Evolutionary conservation across 2,888 invertebrate genomes (phyloP).

Genomic region (Latrodectus hesperus): DNA sequence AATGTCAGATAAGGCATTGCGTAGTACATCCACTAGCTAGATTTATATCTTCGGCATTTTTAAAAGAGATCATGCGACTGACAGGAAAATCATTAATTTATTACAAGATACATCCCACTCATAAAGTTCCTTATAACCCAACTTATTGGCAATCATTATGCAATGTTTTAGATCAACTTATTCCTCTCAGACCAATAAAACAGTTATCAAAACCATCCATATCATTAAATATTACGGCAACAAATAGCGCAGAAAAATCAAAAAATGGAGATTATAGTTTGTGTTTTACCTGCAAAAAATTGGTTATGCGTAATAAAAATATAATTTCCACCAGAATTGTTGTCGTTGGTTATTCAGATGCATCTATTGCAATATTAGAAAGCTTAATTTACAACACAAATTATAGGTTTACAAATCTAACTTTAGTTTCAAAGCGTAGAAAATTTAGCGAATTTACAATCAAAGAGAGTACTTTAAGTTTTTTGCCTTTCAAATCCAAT

Average conservation of each 20-base stretch:
- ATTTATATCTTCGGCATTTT: constrained; percentile 19
- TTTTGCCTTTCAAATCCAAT: constrained; percentile 14
- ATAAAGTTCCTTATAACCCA: constrained; percentile 21
- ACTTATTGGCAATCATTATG: constrained; percentile 54
- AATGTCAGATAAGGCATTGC: constrained; percentile 43
- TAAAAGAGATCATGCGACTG: constrained; percentile 42
- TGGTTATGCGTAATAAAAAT: constrained; percentile 15
- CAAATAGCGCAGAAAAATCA: not conserved
- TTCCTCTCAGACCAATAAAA: constrained; percentile 21
- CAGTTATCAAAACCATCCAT: not conserved
- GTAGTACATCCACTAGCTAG: constrained; percentile 46
- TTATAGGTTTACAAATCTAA: constrained; percentile 48
- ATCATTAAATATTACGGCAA: not conserved
- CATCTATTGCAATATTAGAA: constrained; percentile 41
- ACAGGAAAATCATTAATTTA: constrained; percentile 35
- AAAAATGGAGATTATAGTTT: constrained; percentile 24
- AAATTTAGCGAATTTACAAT: constrained; percentile 23
- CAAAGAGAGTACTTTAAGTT: constrained; percentile 14
- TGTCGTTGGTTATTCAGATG: constrained; percentile 38
- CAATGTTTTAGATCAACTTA: constrained; percentile 41
- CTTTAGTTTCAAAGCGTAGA: constrained; percentile 19
- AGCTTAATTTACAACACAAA: constrained; percentile 41
- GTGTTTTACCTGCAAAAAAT: constrained; percentile 33
- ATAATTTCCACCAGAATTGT: constrained; percentile 43
- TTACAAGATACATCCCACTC: constrained; percentile 39